phyloP scores from a whole-genome alignment of 2,888 invertebrate genomes.

The Augochlorella aurata region DNA sequence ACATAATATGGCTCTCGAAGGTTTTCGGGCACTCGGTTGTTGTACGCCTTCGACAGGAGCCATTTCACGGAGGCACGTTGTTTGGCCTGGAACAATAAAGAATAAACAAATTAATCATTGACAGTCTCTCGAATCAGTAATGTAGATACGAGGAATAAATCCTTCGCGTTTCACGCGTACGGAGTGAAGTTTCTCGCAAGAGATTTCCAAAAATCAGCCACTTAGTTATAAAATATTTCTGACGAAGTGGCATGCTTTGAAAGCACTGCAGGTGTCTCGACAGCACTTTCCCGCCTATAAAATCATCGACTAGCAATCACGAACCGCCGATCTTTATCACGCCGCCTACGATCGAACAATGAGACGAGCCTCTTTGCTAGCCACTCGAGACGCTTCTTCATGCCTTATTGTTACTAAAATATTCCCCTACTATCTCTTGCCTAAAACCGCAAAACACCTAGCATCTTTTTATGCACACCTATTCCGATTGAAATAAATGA shows the following conservation, averaged over 20 bases:
- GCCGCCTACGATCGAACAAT: conserved; percentile 33
- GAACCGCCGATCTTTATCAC: conserved; percentile 20
- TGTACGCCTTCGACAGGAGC: conserved; percentile 97
- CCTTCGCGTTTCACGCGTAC: not conserved
- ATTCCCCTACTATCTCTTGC: not conserved
- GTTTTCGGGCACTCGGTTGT: conserved; percentile 96
- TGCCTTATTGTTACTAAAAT: conserved; percentile 45
- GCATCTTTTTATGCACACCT: not conserved
- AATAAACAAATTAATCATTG: conserved; percentile 11
- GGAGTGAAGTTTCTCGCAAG: not conserved
- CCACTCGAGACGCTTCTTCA: conserved; percentile 58
- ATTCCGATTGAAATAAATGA: not conserved
- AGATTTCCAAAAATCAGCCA: not conserved
- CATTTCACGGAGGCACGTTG: conserved; percentile 97
- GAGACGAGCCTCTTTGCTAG: conserved; percentile 53
- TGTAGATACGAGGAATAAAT: not conserved
- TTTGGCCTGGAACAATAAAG: conserved; percentile 90
- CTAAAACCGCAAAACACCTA: conserved; percentile 6
- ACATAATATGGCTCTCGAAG: conserved; percentile 96
- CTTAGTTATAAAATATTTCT: conserved; percentile 11
- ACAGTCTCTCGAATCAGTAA: not conserved
- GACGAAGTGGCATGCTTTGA: not conserved
- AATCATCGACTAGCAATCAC: conserved; percentile 35
- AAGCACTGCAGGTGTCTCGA: not conserved
- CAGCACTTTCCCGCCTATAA: conserved; percentile 2